Percentiles rank a stretch among this genome's conserved stretches.
Conservation (phyloP, 1,140 invertebrate genomes). For the Copidosoma floridanum region DNA sequence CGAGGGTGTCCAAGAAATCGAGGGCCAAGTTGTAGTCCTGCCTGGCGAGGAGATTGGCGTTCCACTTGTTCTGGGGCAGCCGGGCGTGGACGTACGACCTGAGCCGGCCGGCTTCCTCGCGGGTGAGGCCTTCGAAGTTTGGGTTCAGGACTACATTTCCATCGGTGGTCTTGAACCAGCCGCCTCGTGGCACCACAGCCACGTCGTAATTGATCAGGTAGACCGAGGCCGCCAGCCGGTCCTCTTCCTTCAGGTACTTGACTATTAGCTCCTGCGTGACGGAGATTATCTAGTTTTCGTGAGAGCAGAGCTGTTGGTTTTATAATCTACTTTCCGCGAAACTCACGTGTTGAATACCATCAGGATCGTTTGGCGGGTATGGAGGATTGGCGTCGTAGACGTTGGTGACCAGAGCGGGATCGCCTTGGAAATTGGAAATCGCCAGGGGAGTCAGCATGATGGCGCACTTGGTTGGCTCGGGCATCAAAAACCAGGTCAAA, state of each 20-base stretch:
- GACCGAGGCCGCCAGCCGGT: constrained; percentile 68
- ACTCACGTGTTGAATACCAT: constrained; percentile 32
- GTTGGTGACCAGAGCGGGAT: constrained; percentile 57
- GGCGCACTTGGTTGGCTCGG: constrained; percentile 61
- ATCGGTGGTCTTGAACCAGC: constrained; percentile 65
- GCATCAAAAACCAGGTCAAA: constrained; percentile 68
- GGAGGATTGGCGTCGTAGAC: constrained; percentile 53
- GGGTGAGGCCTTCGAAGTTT: constrained; percentile 65
- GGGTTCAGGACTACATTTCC: constrained; percentile 66
- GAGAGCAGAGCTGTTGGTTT: background rate
- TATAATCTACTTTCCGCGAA: background rate
- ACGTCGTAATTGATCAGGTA: constrained; percentile 68
- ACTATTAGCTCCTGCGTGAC: constrained; percentile 33
- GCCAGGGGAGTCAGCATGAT: constrained; percentile 61
- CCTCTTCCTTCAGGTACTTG: constrained; percentile 70
- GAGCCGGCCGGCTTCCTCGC: constrained; percentile 61
- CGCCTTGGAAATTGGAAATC: constrained; percentile 57
- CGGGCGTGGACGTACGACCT: constrained; percentile 70
- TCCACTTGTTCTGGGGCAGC: constrained; percentile 66
- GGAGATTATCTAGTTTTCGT: background rate
- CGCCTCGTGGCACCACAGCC: constrained; percentile 69
- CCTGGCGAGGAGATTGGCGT: constrained; percentile 68
- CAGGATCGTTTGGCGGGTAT: constrained; percentile 37
- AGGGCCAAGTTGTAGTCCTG: constrained; percentile 74
- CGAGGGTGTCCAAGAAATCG: constrained; percentile 75